These are phyloP conservation scores for Dicyrtoma fusca DNA, from an alignment of 2,888 invertebrate genomes.

Conservation along the genomic window DNA sequence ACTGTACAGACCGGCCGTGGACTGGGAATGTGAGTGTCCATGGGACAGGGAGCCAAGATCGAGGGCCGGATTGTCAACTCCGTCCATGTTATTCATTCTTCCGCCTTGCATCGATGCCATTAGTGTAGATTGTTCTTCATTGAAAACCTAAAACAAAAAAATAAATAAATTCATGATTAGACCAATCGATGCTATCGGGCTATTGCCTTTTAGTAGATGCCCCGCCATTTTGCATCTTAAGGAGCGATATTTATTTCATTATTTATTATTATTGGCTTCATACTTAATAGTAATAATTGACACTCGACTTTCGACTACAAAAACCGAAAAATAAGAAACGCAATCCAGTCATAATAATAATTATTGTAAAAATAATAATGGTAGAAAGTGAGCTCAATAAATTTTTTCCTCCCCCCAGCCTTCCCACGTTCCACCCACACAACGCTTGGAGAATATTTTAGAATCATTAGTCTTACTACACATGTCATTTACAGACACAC, in stretches of 20 bases:
- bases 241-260: too few species aligned
- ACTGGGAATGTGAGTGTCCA: slow-evolving; percentile 27
- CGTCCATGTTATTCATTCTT: slow-evolving; percentile 42
- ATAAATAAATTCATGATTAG: too few species aligned
- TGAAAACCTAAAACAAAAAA: slow-evolving; percentile 48
- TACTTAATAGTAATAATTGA: too few species aligned
- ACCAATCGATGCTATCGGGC: too few species aligned
- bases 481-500: slow-evolving; percentile 29
- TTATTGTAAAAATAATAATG: too few species aligned
- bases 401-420: slow-evolving; percentile 19
- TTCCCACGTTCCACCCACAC: slow-evolving; percentile 32
- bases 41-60: slow-evolving; percentile 42
- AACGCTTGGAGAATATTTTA: background rate
- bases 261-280: too few species aligned
- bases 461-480: slow-evolving; percentile 24
- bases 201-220: too few species aligned
- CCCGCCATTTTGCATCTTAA: too few species aligned
- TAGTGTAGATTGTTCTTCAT: slow-evolving; percentile 51
- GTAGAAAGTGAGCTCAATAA: too few species aligned
- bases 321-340: background rate
- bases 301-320: too few species aligned
- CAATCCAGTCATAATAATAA: background rate
- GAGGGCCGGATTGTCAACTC: slow-evolving; percentile 51
- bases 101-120: slow-evolving; percentile 52
- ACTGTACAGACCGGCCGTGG: slow-evolving; percentile 32